Evolutionary conservation across 2,888 invertebrate species (phyloP), one percentile per base, ranked within the genome.

Genomic region (Octodonta nipae): DNA sequence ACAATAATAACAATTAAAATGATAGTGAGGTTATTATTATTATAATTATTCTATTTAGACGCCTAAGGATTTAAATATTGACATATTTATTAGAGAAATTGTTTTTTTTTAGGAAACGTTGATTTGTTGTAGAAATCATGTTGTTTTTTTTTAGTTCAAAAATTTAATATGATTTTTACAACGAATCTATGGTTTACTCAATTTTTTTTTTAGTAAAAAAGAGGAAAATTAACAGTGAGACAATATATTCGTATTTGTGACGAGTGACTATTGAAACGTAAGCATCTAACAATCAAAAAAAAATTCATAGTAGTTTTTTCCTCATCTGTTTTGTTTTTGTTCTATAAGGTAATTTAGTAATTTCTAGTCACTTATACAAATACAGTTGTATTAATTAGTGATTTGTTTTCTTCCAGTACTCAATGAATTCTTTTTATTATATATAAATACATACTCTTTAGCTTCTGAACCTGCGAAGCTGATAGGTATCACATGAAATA

Each of bases 201-300:
- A 52, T 47, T 48, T 45, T 40, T 36, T 44, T 41, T 20, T 30
- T 30, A 30, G 12, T 46, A 37, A 36, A 33, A 35, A 30, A 33
- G 30, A 28, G 33, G 33, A 36, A 42, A 40, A 38, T 41, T 42
- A 22, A 44, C 45, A 45, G 40, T 42, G 44, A 50, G 54, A 54
- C 51, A 54, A 51, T 51, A 50, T 50, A 46, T 11, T 44, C 38
- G 47, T 50, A 49, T 49, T 51, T 51, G 51, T 50, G 43, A 45
- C 37, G 39, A 44, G 43, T 48, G 49, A 48, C 49, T 38, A 38
- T 17, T 38, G 26, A 26, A 15, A 36, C 28, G 26, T 30, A n/a
- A n/a, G 35, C 28, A 37, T 32, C 36, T 38, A 34, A 34, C 30
- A 38, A 31, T 46, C 43, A 44, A 42, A 41, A 47, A n/a, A n/a